Evolutionary conservation across 2,888 invertebrate species (phyloP), one percentile per base, ranked within the genome.

Genomic region (Aphidoletes aphidimyza): DNA sequence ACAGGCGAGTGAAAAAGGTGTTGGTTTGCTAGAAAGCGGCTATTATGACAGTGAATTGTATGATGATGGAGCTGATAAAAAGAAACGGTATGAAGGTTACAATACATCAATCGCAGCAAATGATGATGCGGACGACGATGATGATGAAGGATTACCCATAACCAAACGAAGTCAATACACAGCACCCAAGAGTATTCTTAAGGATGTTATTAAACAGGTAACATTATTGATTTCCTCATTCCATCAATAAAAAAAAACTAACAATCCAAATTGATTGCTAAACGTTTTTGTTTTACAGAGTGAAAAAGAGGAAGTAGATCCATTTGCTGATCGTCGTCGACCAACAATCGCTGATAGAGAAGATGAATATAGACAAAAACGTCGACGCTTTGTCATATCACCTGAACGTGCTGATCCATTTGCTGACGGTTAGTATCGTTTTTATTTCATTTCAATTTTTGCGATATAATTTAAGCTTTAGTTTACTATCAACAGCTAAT

Each of bases 351-450:
- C 97, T 0, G 98, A 99, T 88, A 93, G 98, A 87, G 98, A 99
- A 91, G 98, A 98, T 93, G 98, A 99, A 89, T 99, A 99, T 89
- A 93, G 97, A 85, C 95, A 95, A 88, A 95, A 96, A 87, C 92
- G 97, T 87, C 93, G 97, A 86, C 92, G 95, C 90, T 94, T 96
- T 93, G 95, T 95, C 86, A 98, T 99, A 88, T 99, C 99, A 5
- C 99, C 99, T 0, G 98, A 98, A 89, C 93, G 99, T 88, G 94
- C 95, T 87, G 99, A 99, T 92, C 98, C 98, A 47, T 99, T 99
- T 92, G 97, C 98, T 88, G 97, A 98, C 92, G 98, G 98, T 97
- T 92, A 91, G 93, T 92, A 87, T 83, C 84, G 85, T 78, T 84
- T 85, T 17, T 6, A 26, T 17, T 34, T 30, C 37, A 49, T 84